A percentile compares a stretch with the other conserved stretches of the same genome.
phyloP scores from a whole-genome alignment of 2,888 invertebrate species.

The Zelleria hepariella region DNA sequence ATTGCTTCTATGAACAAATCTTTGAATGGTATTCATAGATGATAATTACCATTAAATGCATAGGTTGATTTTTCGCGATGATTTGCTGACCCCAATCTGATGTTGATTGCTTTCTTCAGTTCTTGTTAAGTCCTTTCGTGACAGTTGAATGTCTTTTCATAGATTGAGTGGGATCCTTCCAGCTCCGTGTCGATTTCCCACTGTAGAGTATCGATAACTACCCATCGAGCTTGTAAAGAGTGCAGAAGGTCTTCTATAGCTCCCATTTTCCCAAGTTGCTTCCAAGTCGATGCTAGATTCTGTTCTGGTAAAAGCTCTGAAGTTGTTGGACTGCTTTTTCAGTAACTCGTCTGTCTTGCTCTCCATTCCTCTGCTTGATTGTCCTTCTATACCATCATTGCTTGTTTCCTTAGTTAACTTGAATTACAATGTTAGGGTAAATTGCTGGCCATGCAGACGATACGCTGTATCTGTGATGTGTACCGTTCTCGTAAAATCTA shows the following conservation, averaged over 20 bases:
- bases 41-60: constrained; percentile 4
- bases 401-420: too few relatives aligned
- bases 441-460: too few relatives aligned
- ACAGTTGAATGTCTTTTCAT: neutral
- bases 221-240: constrained; percentile 4
- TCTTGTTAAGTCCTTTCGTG: neutral
- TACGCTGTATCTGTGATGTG: too few relatives aligned
- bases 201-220: constrained; percentile 4
- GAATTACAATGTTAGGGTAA: too few relatives aligned
- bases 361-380: too few relatives aligned
- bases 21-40: constrained; percentile 12
- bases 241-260: constrained; percentile 12
- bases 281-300: constrained; percentile 6
- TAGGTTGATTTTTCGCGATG: constrained; percentile 8
- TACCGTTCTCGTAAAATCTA: too few relatives aligned
- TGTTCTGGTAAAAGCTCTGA: constrained; percentile 8
- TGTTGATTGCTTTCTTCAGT: neutral
- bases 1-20: constrained; percentile 7
- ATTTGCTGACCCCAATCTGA: neutral
- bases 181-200: constrained; percentile 5
- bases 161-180: neutral
- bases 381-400: too few relatives aligned
- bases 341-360: neutral
- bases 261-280: constrained; percentile 12
- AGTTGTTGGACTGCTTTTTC: constrained; percentile 7